Evolutionary conservation across 2,797 vertebrate genomes (phyloP).

Genomic region (Alcedo atthis): DNA sequence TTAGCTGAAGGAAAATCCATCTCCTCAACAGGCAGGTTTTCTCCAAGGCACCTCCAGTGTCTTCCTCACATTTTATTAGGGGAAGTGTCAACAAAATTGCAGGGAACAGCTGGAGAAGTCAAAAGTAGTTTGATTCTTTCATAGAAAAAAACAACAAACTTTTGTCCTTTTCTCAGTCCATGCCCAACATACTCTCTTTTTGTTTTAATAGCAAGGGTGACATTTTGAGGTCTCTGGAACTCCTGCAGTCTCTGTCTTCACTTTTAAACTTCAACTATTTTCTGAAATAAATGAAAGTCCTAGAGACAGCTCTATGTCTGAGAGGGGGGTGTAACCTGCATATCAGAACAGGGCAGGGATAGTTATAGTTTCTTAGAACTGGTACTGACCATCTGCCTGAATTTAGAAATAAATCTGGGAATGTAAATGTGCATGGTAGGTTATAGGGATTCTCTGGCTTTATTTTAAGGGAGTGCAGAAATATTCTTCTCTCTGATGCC

Average conservation of each 20-base stretch:
- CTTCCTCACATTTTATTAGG: background rate
- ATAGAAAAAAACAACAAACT: background rate
- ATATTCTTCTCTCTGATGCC: background rate
- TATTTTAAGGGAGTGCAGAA: background rate
- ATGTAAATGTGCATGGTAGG: rapidly evolving
- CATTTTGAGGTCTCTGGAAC: constrained; percentile 36
- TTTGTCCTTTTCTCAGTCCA: background rate
- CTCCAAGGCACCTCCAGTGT: background rate
- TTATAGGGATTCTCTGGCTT: background rate
- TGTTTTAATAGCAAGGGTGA: constrained; percentile 39
- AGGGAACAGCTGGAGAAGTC: background rate
- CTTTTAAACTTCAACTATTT: background rate
- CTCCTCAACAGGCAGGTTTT: background rate
- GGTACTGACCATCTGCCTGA: background rate
- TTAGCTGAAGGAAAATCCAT: background rate
- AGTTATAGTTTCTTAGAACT: background rate
- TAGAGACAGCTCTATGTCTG: background rate
- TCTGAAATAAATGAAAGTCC: background rate
- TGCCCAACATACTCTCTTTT: background rate
- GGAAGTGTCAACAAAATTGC: background rate
- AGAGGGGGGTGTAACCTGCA: background rate
- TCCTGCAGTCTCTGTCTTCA: constrained; percentile 1
- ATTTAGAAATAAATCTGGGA: background rate
- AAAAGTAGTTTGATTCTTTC: constrained; percentile 3
- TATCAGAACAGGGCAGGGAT: background rate